A percentile compares a stretch with the other conserved stretches of the same genome.
phyloP scores from a whole-genome alignment of 2,888 invertebrate genomes.

The Macrosiphum euphorbiae region DNA sequence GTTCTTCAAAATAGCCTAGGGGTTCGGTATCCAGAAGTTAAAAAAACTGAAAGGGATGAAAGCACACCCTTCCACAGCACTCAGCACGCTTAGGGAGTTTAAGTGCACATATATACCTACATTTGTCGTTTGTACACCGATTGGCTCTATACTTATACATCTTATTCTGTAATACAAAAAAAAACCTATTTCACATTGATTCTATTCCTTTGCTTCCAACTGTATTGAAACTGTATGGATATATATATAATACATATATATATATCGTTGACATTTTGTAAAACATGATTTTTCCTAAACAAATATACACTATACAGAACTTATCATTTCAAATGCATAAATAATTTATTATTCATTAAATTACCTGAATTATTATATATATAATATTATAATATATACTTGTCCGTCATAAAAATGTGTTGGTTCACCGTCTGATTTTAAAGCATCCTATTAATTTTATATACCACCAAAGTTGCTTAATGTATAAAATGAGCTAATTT shows the following conservation, averaged over 20 bases:
- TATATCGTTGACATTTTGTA: conserved; percentile 35
- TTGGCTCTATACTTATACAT: conserved; percentile 13
- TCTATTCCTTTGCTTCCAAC: not conserved
- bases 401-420: not conserved
- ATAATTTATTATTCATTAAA: conserved; percentile 43
- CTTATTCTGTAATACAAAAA: conserved; percentile 13
- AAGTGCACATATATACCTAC: not conserved
- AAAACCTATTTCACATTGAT: conserved; percentile 30
- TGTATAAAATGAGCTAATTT: not conserved
- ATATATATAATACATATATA: not conserved
- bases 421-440: not conserved
- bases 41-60: conserved; percentile 14
- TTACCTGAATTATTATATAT: not conserved
- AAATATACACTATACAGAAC: not conserved
- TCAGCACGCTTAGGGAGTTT: conserved; percentile 12
- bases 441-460: not conserved
- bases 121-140: conserved; percentile 18
- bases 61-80: not conserved
- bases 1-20: conserved; percentile 32
- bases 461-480: not conserved
- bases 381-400: not conserved
- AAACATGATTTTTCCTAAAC: conserved; percentile 15
- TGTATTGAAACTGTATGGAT: not conserved
- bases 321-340: not conserved
- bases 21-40: conserved; percentile 46